These are phyloP conservation scores for Oxystoma pomonae DNA, from an alignment of 2,888 invertebrate genomes.

Conservation along the genomic window DNA sequence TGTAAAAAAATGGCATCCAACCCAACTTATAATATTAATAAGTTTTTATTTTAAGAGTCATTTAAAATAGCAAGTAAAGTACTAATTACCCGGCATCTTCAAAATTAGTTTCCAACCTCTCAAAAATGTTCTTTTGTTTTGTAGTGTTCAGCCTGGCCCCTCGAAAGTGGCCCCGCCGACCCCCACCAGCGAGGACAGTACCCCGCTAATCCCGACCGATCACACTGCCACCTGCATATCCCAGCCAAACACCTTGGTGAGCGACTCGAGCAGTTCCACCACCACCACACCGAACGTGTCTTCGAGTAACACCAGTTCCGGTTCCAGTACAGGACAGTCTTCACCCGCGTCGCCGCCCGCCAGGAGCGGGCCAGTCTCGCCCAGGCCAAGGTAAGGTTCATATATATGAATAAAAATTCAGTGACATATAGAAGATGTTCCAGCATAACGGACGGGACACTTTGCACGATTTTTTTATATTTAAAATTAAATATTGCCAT, in stretches of 20 bases:
- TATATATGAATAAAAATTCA: no score
- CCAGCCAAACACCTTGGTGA: neutral
- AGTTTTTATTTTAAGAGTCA: no score
- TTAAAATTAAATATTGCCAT: no score
- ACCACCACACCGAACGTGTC: slow-evolving; percentile 68
- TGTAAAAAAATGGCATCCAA: no score
- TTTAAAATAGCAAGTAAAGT: no score
- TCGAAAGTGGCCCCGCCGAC: slow-evolving; percentile 68
- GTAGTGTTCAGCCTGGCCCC: slow-evolving; percentile 57
- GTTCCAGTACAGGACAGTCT: slow-evolving; percentile 70
- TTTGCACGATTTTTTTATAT: no score
- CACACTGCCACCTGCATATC: slow-evolving; percentile 42
- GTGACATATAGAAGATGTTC: no score
- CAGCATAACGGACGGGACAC: no score
- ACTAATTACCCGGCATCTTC: no score
- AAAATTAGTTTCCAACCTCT: neutral
- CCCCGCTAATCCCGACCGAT: slow-evolving; percentile 58
- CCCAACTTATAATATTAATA: no score
- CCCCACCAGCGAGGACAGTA: slow-evolving; percentile 61
- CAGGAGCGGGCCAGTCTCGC: slow-evolving; percentile 34
- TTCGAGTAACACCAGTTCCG: slow-evolving; percentile 52
- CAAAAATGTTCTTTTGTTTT: slow-evolving; percentile 7
- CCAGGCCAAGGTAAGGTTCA: slow-evolving; percentile 29
- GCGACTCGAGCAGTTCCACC: slow-evolving; percentile 67
- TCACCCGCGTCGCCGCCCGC: slow-evolving; percentile 63